Evolutionary conservation across 2,797 vertebrate genomes (phyloP).

Genomic region (Buceros bicornis): DNA sequence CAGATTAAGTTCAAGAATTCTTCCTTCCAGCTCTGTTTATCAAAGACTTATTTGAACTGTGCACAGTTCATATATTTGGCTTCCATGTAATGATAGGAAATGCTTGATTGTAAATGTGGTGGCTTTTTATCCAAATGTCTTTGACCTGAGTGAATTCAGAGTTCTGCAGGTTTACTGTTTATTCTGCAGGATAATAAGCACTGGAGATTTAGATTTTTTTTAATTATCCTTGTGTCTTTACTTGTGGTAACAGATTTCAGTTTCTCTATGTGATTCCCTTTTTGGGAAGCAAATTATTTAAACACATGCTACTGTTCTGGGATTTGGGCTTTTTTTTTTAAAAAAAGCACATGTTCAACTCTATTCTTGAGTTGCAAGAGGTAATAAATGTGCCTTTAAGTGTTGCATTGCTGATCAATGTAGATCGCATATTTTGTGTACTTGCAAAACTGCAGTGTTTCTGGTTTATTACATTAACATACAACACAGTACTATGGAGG

Average conservation of each 20-base stretch:
- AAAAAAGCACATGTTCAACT: background rate
- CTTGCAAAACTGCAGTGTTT: background rate
- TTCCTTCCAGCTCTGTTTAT: background rate
- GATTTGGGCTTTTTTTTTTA: fast-evolving
- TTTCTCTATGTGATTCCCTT: background rate
- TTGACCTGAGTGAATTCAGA: background rate
- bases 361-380: background rate
- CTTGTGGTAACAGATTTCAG: background rate
- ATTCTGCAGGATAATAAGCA: background rate
- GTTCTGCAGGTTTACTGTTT: background rate
- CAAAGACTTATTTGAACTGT: constrained; percentile 2
- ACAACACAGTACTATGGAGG: background rate
- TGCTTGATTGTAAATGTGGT: background rate
- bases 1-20: constrained; percentile 18
- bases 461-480: background rate
- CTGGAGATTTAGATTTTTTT: background rate
- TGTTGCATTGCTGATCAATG: background rate
- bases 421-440: background rate
- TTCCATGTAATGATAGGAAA: background rate
- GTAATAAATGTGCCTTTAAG: background rate
- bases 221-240: background rate
- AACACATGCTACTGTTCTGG: background rate
- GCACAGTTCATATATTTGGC: background rate
- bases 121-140: background rate
- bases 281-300: background rate